Conservation (phyloP, 2,797 vertebrate genomes). For the Aselliscus stoliczkanus region DNA sequence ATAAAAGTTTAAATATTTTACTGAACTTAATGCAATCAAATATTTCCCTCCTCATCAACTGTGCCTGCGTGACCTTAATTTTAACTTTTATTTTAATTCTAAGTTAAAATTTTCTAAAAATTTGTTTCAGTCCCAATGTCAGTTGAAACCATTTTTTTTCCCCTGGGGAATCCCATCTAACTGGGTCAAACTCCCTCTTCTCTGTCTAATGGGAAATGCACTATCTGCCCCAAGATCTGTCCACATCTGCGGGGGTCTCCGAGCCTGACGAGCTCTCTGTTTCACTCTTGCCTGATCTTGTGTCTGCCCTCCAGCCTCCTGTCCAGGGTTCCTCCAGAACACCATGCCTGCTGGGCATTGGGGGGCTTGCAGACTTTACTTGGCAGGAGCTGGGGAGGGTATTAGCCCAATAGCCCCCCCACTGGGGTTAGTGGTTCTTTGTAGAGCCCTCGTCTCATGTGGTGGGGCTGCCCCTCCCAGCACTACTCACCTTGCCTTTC, state of each 20-base stretch:
- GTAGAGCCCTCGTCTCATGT: background rate
- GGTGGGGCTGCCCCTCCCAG: background rate
- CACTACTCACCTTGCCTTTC: background rate
- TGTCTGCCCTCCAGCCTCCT: background rate
- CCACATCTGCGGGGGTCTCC: background rate
- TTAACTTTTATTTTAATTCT: background rate
- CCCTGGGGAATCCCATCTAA: background rate
- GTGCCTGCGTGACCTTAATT: background rate
- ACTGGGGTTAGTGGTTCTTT: accelerated
- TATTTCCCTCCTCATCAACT: background rate
- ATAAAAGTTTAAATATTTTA: background rate
- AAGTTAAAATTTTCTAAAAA: background rate
- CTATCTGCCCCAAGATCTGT: background rate
- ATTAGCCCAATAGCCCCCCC: accelerated
- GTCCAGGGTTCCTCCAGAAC: background rate
- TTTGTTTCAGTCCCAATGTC: background rate
- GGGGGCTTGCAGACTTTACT: too few species aligned
- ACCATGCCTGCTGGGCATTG: accelerated
- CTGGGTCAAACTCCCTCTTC: background rate
- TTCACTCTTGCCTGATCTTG: background rate
- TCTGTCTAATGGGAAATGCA: background rate
- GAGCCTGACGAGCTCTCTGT: background rate
- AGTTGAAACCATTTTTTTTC: background rate
- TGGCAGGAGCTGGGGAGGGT: background rate
- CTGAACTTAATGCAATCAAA: background rate